These are phyloP conservation scores for Cerastis leucographa DNA, from an alignment of 2,888 invertebrate genomes.

Conservation along the genomic window DNA sequence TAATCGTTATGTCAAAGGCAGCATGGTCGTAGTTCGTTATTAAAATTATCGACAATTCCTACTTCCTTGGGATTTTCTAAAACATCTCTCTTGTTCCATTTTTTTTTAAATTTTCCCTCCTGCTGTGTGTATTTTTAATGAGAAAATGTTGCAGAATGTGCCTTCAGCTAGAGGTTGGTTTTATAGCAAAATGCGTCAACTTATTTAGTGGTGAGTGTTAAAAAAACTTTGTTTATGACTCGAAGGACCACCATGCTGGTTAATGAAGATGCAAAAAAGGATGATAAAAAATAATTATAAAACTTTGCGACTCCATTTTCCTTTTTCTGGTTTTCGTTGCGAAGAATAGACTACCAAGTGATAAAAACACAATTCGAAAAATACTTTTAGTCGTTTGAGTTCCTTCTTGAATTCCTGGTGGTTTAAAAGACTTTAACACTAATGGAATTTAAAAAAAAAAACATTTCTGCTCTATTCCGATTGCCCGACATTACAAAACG, in stretches of 20 bases:
- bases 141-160: constrained; percentile 38
- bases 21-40: constrained; percentile 82
- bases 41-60: constrained; percentile 86
- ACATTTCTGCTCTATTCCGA: constrained; percentile 1
- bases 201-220: constrained; percentile 34
- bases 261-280: constrained; percentile 17
- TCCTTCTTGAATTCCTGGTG: not conserved
- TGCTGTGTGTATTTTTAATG: constrained; percentile 54
- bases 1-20: constrained; percentile 85
- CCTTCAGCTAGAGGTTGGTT: constrained; percentile 6
- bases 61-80: constrained; percentile 81
- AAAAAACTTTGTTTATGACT: constrained; percentile 36
- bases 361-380: not conserved
- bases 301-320: not conserved
- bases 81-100: constrained; percentile 74
- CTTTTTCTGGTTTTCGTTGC: not conserved
- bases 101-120: constrained; percentile 66
- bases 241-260: not conserved
- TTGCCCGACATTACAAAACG: constrained; percentile 23
- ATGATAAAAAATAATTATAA: constrained; percentile 4
- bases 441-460: constrained; percentile 34
- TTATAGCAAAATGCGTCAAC: constrained; percentile 36
- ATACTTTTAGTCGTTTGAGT: not conserved
- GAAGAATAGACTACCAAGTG: not conserved
- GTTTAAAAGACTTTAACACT: not conserved